These are phyloP conservation scores for Alouatta palliata DNA, from an alignment of 2,113 vertebrate species.

Conservation along the genomic window DNA sequence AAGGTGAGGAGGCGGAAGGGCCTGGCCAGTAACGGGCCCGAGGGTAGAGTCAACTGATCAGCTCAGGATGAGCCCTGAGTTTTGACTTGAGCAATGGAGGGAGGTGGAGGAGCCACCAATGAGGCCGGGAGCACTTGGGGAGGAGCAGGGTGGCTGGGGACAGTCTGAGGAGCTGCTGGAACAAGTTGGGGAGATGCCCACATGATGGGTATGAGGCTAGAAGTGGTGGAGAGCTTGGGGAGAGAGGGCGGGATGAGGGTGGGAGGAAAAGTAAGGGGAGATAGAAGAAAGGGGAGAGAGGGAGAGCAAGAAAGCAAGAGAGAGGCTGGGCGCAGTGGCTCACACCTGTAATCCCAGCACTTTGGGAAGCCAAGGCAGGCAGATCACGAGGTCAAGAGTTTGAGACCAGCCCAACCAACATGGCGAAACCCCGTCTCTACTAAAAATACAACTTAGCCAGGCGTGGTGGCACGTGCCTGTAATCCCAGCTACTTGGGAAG, in stretches of 20 bases:
- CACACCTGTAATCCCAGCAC: too few species aligned
- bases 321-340: too few species aligned
- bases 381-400: too few species aligned
- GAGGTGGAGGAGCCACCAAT: background rate
- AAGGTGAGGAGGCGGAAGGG: background rate
- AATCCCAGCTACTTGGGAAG: too few species aligned
- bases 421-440: too few species aligned
- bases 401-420: too few species aligned
- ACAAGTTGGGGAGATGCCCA: background rate
- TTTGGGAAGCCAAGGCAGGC: too few species aligned
- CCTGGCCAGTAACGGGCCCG: background rate
- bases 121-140: background rate
- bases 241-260: accelerated
- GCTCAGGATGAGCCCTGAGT: background rate
- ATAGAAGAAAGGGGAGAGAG: background rate
- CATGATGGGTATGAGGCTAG: background rate
- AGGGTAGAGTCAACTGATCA: background rate
- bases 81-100: background rate
- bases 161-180: background rate
- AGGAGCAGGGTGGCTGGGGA: background rate
- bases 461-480: too few species aligned
- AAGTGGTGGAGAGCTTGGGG: background rate
- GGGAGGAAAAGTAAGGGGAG: too few species aligned
- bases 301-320: background rate
- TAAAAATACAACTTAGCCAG: too few species aligned